Evolutionary conservation across 2,113 vertebrate genomes (phyloP), one percentile per base, ranked within the genome.

Genomic region (Prinia subflava): DNA sequence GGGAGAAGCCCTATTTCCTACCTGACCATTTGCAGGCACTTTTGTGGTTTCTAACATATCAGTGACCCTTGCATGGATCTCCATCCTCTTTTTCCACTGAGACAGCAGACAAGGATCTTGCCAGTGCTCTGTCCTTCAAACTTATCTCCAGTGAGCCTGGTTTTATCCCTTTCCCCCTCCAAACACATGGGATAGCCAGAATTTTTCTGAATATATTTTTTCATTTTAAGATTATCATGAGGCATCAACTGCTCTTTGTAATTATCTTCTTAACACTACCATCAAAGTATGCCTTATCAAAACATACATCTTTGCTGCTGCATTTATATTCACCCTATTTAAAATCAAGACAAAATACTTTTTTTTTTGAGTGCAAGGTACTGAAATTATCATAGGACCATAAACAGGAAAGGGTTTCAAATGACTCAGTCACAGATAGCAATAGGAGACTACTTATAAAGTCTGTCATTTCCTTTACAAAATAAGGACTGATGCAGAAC

Each of bases 321-420:
- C 52, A 76, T 96, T 95, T 93, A 82, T 75, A 92, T 33, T 92
- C 60, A 75, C 6, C n/a, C 49, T 69, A 55, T 59, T 95, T 81
- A 94, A 95, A 87, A 84, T 25, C 0, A 3, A 87, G 67, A 89
- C 31, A 55, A 89, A 96, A 90, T 52, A 44, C 55, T 0, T 73
- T n/a, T 74, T n/a, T 74, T 86, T 88, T 25, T 65, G 42, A 37
- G 25, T 49, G 71, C 21, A 41, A 63, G 27, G 33, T 64, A 84
- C 65, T 86, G 59, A 94, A 96, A 90, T 76, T 94, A 95, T 79
- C 49, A 15, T 17, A 78, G 92, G 9, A 63, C 21, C 49, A 62
- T 35, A 64, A 2, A 18, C 63, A 87, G 12, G 31, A 87, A 78
- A 91, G 31, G 22, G 10, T 53, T 71, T 86, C 75, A 86, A 95